A percentile compares a stretch with the other conserved stretches of the same genome.
phyloP scores from a whole-genome alignment of 2,888 invertebrate species.

The Baccha elongata region DNA sequence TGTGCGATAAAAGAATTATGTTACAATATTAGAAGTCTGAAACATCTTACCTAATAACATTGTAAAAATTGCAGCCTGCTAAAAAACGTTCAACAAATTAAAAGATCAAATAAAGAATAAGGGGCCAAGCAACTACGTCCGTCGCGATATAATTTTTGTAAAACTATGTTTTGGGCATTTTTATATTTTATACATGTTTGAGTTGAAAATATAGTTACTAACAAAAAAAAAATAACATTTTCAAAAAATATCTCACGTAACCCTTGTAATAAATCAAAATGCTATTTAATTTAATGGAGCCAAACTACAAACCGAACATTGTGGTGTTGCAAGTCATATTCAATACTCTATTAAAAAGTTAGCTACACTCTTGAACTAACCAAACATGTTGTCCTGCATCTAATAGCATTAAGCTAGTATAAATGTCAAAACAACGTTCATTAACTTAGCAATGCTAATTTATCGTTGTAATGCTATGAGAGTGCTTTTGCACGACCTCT shows the following conservation, averaged over 20 bases:
- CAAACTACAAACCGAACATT: constrained; percentile 7
- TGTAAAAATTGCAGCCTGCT: no score
- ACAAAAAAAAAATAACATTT: no score
- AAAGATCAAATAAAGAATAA: no score
- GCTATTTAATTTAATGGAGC: constrained; percentile 32
- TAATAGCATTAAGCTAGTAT: constrained; percentile 33
- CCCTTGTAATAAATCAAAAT: constrained; percentile 40
- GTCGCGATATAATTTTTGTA: no score
- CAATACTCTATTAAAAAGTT: constrained; percentile 20
- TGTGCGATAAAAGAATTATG: no score
- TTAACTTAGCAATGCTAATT: constrained; percentile 59
- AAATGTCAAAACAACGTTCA: constrained; percentile 67
- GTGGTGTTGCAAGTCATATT: constrained; percentile 31
- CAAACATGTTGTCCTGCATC: constrained; percentile 34
- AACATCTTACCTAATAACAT: no score
- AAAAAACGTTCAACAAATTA: no score
- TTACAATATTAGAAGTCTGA: no score
- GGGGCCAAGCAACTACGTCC: no score
- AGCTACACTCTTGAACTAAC: constrained; percentile 24
- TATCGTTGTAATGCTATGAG: constrained; percentile 47
- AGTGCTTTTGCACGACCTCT: constrained; percentile 54
- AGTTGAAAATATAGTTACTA: no score
- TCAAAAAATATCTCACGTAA: constrained; percentile 14
- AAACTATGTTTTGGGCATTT: no score
- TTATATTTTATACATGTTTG: no score